These are phyloP conservation scores for Terebella lapidaria DNA, from an alignment of 2,888 invertebrate genomes.

Conservation along the genomic window DNA sequence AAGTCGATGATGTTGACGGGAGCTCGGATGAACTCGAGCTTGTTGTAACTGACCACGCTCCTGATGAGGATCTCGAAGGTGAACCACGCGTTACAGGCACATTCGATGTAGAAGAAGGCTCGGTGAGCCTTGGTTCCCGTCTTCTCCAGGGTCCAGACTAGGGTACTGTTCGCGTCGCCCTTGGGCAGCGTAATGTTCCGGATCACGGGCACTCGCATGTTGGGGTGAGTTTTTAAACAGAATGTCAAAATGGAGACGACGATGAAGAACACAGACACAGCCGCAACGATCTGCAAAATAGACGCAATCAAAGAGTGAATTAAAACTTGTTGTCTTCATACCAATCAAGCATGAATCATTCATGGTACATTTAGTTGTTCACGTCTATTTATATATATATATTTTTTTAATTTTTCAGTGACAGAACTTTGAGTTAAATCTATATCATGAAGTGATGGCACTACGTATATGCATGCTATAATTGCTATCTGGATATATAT, in stretches of 20 bases:
- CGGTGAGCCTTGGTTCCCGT: conserved; percentile 90
- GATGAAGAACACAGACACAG: conserved; percentile 91
- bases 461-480: too few species aligned
- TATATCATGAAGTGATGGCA: too few species aligned
- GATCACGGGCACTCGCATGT: conserved; percentile 52
- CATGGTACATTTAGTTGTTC: too few species aligned
- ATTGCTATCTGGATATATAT: too few species aligned
- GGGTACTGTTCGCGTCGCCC: conserved; percentile 30
- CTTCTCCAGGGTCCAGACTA: conserved; percentile 73
- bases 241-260: conserved; percentile 92
- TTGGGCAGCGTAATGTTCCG: conserved; percentile 34
- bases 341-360: too few species aligned
- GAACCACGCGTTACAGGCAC: conserved; percentile 92
- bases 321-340: too few species aligned
- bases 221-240: conserved; percentile 94
- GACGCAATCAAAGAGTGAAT: too few species aligned
- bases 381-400: too few species aligned
- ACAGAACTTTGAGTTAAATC: too few species aligned
- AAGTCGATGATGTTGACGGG: conserved; percentile 93
- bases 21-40: conserved; percentile 80
- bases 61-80: conserved; percentile 85
- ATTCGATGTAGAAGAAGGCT: conserved; percentile 86
- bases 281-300: conserved; percentile 79
- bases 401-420: too few species aligned
- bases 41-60: conserved; percentile 83